Percentiles rank a stretch among this genome's conserved stretches.
Conservation (phyloP, 1,140 invertebrate species). For the Nephila pilipes region DNA sequence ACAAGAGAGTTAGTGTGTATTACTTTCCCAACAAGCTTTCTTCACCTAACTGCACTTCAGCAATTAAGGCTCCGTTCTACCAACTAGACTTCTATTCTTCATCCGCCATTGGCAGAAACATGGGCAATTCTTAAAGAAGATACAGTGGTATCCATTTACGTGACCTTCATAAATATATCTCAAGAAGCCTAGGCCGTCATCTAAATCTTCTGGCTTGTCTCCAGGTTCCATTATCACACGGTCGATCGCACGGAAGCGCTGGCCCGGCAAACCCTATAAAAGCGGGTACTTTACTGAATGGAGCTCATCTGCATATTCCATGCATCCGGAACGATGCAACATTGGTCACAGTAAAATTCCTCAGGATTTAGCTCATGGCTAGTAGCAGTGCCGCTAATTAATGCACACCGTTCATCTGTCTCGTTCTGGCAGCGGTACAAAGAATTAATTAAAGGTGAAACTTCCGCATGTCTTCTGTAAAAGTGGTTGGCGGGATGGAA, state of each 20-base stretch:
- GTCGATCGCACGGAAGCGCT: constrained; percentile 34
- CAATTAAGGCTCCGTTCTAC: not conserved
- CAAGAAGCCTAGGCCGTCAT: constrained; percentile 21
- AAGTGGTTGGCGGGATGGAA: not conserved
- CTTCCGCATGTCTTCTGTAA: not conserved
- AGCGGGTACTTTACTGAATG: constrained; percentile 12
- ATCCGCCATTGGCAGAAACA: not conserved
- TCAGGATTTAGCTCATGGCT: constrained; percentile 20
- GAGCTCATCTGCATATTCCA: constrained; percentile 37
- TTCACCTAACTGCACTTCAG: not conserved
- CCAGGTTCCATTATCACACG: constrained; percentile 46
- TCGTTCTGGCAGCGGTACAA: constrained; percentile 21
- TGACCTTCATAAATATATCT: constrained; percentile 41
- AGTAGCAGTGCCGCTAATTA: constrained; percentile 17
- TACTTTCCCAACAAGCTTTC: not conserved
- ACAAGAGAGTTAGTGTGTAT: not conserved
- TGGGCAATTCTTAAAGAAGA: constrained; percentile 12
- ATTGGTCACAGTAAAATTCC: constrained; percentile 27
- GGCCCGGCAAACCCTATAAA: constrained; percentile 48
- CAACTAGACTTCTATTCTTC: not conserved
- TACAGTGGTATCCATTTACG: constrained; percentile 39
- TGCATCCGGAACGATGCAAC: not conserved
- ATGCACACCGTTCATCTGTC: constrained; percentile 41
- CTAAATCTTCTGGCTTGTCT: constrained; percentile 48
- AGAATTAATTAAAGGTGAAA: constrained; percentile 50